Conservation (phyloP, 2,113 vertebrate genomes). For the Lycaon pictus region DNA sequence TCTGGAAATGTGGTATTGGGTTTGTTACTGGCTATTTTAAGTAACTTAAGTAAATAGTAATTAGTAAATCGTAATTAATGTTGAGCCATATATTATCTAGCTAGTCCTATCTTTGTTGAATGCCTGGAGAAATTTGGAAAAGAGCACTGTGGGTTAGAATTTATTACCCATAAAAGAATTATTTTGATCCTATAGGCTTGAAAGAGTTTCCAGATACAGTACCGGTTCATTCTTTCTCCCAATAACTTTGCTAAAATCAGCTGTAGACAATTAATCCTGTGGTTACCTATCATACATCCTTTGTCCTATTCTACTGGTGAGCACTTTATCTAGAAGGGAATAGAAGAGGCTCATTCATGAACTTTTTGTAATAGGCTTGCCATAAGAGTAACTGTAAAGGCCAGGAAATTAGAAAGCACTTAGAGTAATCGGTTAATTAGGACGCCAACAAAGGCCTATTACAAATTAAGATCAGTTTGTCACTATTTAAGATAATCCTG, state of each 20-base stretch:
- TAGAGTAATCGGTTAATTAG: not conserved
- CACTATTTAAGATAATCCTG: slow-evolving; percentile 64
- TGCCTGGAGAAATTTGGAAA: not conserved
- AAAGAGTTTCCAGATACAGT: not conserved
- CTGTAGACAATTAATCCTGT: not conserved
- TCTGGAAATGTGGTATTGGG: slow-evolving; percentile 42
- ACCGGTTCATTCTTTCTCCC: not conserved
- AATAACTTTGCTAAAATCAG: not conserved
- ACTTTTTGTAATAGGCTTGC: not conserved
- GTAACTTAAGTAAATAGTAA: not conserved
- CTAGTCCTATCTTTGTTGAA: not conserved
- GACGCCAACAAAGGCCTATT: slow-evolving; percentile 33
- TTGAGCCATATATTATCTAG: not conserved
- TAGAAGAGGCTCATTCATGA: not conserved
- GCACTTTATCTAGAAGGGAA: not conserved
- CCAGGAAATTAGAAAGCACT: slow-evolving; percentile 28
- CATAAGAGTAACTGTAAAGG: not conserved
- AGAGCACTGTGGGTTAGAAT: not conserved
- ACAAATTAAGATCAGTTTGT: slow-evolving; percentile 71
- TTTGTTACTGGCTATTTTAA: not conserved
- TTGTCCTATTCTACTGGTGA: not conserved
- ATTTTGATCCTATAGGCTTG: not conserved
- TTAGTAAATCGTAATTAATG: not conserved
- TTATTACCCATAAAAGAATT: not conserved
- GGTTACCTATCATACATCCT: not conserved